phyloP scores from a whole-genome alignment of 2,113 vertebrate species.

The Hyperopisus bebe region DNA sequence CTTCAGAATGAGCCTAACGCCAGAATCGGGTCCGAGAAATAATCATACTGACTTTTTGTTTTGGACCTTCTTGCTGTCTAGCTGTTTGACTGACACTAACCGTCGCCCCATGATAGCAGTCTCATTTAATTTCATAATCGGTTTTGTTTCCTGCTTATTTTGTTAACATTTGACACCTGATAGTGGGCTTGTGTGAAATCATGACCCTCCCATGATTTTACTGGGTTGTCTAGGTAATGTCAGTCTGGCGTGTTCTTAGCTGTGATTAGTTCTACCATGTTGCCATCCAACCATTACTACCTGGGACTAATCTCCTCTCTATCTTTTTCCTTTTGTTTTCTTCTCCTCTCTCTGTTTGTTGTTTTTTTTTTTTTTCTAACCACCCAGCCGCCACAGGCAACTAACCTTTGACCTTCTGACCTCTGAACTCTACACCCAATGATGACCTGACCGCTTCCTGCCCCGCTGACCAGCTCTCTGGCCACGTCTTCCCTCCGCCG shows the following conservation, averaged over 20 bases:
- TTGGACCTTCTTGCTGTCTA: slow-evolving; percentile 59
- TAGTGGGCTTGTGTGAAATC: slow-evolving; percentile 77
- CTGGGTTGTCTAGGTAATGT: slow-evolving; percentile 79
- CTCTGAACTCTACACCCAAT: slow-evolving; percentile 99
- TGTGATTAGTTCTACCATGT: slow-evolving; percentile 94
- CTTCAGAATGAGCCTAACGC: background rate
- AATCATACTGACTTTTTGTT: slow-evolving; percentile 49
- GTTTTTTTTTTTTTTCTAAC: slow-evolving; percentile 79
- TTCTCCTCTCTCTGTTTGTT: slow-evolving; percentile 61
- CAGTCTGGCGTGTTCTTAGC: slow-evolving; percentile 79
- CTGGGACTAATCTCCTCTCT: slow-evolving; percentile 99
- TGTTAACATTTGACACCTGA: slow-evolving; percentile 73
- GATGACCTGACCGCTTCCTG: slow-evolving; percentile 98
- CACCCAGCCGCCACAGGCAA: slow-evolving; percentile 99
- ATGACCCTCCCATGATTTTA: slow-evolving; percentile 62
- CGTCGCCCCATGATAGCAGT: slow-evolving; percentile 67
- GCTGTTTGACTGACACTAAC: slow-evolving; percentile 81
- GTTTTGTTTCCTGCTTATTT: slow-evolving; percentile 54
- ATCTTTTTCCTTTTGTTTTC: slow-evolving; percentile 80
- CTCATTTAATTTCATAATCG: slow-evolving; percentile 58
- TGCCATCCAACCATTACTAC: slow-evolving; percentile 99
- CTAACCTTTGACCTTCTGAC: slow-evolving; percentile 99
- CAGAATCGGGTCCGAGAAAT: slow-evolving; percentile 19
- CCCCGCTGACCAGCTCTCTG: slow-evolving; percentile 97
- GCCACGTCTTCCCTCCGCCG: slow-evolving; percentile 84